These are phyloP conservation scores for Oncorhynchus kisutch DNA, from an alignment of 2,113 vertebrate genomes.

Conservation along the genomic window DNA sequence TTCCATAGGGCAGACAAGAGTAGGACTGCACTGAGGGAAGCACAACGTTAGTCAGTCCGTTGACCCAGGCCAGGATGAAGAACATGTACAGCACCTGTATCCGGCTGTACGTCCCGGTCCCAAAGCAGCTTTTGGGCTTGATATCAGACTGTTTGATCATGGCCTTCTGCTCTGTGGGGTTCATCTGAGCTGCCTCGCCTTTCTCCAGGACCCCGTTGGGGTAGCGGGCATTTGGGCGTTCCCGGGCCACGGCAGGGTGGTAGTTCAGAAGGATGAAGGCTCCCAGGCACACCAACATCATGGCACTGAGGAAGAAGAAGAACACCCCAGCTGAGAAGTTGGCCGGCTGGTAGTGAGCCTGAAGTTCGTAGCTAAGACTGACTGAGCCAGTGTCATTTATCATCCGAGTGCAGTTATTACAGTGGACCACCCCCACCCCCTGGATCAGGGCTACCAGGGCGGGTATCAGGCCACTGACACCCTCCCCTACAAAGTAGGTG, in stretches of 20 bases:
- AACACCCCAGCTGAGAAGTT: slow-evolving; percentile 75
- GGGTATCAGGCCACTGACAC: slow-evolving; percentile 79
- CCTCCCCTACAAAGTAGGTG: slow-evolving; percentile 82
- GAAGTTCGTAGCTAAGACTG: slow-evolving; percentile 32
- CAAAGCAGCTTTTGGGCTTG: slow-evolving; percentile 48
- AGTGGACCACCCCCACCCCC: slow-evolving; percentile 74
- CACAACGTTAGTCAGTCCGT: slow-evolving; percentile 76
- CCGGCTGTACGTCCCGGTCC: slow-evolving; percentile 59
- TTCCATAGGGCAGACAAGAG: slow-evolving; percentile 81
- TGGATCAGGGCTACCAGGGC: slow-evolving; percentile 77
- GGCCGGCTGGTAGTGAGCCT: slow-evolving; percentile 66
- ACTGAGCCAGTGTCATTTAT: slow-evolving; percentile 34
- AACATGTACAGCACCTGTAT: slow-evolving; percentile 73
- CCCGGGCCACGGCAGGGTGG: slow-evolving; percentile 60
- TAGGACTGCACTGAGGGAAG: slow-evolving; percentile 82
- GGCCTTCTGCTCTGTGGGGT: slow-evolving; percentile 47
- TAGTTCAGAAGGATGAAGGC: slow-evolving; percentile 78
- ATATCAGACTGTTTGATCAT: slow-evolving; percentile 51
- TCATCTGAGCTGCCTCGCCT: not conserved
- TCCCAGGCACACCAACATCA: slow-evolving; percentile 75
- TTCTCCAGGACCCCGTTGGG: slow-evolving; percentile 21
- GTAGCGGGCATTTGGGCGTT: slow-evolving; percentile 30
- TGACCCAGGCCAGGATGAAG: slow-evolving; percentile 72
- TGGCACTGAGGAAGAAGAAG: slow-evolving; percentile 77
- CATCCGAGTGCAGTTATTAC: slow-evolving; percentile 57